phyloP scores from a whole-genome alignment of 1,140 invertebrate species.

The Meloidogyne hapla region DNA sequence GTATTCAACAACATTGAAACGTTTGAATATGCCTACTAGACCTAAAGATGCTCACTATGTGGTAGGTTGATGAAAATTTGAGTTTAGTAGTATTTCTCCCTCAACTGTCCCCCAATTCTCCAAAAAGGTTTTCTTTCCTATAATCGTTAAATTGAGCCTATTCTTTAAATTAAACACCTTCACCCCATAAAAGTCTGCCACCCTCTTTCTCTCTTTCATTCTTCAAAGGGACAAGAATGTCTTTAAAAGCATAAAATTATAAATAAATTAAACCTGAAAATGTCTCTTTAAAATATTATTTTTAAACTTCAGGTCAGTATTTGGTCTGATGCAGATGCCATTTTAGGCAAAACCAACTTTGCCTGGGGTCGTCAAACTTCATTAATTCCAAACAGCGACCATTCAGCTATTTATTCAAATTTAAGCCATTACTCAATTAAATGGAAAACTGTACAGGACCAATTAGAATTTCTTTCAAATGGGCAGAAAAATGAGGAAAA shows the following conservation, averaged over 20 bases:
- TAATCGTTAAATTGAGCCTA: too few species aligned
- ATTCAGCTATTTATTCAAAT: neutral
- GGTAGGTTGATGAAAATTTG: neutral
- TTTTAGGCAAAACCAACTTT: conserved; percentile 17
- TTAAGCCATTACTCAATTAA: conserved; percentile 15
- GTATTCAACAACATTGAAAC: neutral
- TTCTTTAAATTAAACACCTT: too few species aligned
- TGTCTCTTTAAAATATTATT: too few species aligned
- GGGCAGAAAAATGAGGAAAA: neutral
- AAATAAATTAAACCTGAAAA: too few species aligned
- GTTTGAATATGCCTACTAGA: conserved; percentile 7
- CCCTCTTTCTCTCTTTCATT: too few species aligned
- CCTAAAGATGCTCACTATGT: conserved; percentile 19
- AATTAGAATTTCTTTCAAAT: conserved; percentile 17
- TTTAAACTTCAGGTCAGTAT: conserved; percentile 1
- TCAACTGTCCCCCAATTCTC: too few species aligned
- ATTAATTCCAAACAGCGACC: conserved; percentile 15
- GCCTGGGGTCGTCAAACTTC: conserved; percentile 24
- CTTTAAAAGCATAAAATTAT: too few species aligned
- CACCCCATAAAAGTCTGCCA: too few species aligned
- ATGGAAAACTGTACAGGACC: conserved; percentile 11
- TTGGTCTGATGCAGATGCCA: conserved; percentile 11
- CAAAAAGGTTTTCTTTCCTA: too few species aligned
- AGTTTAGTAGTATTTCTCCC: too few species aligned
- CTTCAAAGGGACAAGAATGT: too few species aligned